These are phyloP conservation scores for Cecropterus lyciades DNA, from an alignment of 1,140 invertebrate species.

Conservation along the genomic window DNA sequence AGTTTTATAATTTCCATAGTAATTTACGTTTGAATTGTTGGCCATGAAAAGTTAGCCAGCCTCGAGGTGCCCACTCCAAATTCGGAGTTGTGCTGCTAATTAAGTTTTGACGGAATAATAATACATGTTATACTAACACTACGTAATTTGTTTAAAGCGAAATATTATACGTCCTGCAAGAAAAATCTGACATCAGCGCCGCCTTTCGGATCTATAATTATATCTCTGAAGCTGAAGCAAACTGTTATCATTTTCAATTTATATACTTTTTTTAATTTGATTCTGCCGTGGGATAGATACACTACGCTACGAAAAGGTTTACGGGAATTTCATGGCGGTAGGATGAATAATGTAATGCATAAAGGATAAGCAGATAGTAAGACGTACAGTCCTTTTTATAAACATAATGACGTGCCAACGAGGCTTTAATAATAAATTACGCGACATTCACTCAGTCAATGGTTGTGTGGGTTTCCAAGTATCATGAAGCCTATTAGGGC, in stretches of 20 bases:
- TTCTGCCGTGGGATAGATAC: too few species aligned
- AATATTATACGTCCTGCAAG: too few species aligned
- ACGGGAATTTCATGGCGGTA: too few species aligned
- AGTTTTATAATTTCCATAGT: not conserved
- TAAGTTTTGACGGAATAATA: conserved; percentile 6
- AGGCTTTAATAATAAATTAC: conserved; percentile 3
- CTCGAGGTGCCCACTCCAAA: not conserved
- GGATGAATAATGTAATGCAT: too few species aligned
- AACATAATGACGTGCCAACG: not conserved
- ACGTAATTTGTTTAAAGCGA: not conserved
- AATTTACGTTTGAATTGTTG: not conserved
- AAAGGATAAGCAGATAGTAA: too few species aligned
- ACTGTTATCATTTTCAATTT: too few species aligned
- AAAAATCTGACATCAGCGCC: too few species aligned
- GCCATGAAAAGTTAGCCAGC: conserved; percentile 1
- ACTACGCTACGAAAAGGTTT: too few species aligned
- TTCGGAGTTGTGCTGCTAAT: conserved; percentile 1
- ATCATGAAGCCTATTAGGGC: not conserved
- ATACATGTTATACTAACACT: not conserved
- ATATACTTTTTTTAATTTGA: too few species aligned
- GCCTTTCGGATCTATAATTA: too few species aligned
- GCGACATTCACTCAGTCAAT: not conserved
- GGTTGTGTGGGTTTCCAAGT: conserved; percentile 8
- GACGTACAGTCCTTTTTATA: too few species aligned
- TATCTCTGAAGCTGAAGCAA: too few species aligned